Conservation (phyloP, 2,888 invertebrate genomes). For the Stenurella melanura region DNA sequence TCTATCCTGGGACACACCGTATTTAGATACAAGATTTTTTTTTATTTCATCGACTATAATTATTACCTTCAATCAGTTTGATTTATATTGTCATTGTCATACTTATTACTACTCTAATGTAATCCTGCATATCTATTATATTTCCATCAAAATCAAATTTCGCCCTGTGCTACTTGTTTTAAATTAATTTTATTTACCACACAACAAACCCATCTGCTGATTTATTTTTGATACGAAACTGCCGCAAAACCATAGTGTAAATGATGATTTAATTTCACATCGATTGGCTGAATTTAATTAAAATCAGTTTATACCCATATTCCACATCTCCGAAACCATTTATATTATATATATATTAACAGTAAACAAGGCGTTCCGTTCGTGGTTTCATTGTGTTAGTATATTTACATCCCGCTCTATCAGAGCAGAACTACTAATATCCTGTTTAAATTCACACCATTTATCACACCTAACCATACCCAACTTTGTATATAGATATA, state of each 20-base stretch:
- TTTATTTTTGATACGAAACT: slow-evolving; percentile 9
- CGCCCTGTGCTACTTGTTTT: too few species aligned
- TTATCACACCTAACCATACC: slow-evolving; percentile 33
- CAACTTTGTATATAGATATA: slow-evolving; percentile 1
- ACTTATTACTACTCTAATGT: too few species aligned
- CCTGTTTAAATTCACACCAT: slow-evolving; percentile 38
- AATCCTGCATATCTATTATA: neutral
- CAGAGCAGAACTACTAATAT: slow-evolving; percentile 42
- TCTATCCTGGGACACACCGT: too few species aligned
- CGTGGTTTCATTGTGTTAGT: slow-evolving; percentile 32
- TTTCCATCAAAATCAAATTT: too few species aligned
- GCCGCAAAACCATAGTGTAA: neutral
- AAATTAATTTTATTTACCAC: neutral
- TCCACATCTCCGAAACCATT: slow-evolving; percentile 22
- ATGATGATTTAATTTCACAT: slow-evolving; percentile 29
- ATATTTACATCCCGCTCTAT: slow-evolving; percentile 39
- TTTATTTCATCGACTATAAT: too few species aligned
- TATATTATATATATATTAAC: slow-evolving; percentile 18
- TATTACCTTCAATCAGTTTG: too few species aligned
- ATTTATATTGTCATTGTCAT: too few species aligned
- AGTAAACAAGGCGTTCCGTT: slow-evolving; percentile 35
- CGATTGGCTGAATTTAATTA: slow-evolving; percentile 35
- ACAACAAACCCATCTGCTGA: neutral
- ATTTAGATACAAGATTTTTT: too few species aligned
- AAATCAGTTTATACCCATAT: slow-evolving; percentile 25